Conservation (phyloP, 2,797 vertebrate species). For the Liparis tanakae region DNA sequence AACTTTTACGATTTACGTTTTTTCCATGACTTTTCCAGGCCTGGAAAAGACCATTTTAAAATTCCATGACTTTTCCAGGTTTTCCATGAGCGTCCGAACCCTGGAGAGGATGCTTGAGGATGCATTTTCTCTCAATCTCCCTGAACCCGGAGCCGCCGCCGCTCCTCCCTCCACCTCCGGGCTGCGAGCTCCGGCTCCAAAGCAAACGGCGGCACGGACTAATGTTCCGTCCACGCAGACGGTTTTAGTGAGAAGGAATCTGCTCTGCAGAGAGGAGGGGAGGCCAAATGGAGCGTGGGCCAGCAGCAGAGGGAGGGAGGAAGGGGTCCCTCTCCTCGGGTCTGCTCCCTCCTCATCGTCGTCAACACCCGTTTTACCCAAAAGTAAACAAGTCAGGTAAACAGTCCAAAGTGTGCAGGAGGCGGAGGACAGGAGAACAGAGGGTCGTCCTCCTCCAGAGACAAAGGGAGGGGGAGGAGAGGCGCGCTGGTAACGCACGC, state of each 20-base stretch:
- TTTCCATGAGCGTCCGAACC: too few species aligned
- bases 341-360: slow-evolving; percentile 21
- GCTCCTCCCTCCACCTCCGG: slow-evolving; percentile 59
- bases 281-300: slow-evolving; percentile 77
- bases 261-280: slow-evolving; percentile 64
- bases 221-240: slow-evolving; percentile 80
- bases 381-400: slow-evolving; percentile 6
- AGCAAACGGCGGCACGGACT: slow-evolving; percentile 76
- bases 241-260: slow-evolving; percentile 82
- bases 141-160: slow-evolving; percentile 25
- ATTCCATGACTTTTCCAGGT: too few species aligned
- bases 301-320: slow-evolving; percentile 44
- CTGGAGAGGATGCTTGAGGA: slow-evolving; percentile 44
- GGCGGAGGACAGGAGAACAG: background rate
- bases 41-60: too few species aligned
- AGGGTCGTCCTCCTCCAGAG: background rate
- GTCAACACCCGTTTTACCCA: background rate
- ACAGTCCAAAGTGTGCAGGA: background rate
- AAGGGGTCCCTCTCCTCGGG: slow-evolving; percentile 27
- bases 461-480: background rate
- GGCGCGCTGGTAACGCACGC: slow-evolving; percentile 13
- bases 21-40: too few species aligned
- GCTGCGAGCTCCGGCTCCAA: slow-evolving; percentile 70
- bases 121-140: slow-evolving; percentile 30
- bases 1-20: too few species aligned